These are phyloP conservation scores for Mesoclemmys tuberculata DNA, from an alignment of 2,113 vertebrate genomes.

Conservation along the genomic window DNA sequence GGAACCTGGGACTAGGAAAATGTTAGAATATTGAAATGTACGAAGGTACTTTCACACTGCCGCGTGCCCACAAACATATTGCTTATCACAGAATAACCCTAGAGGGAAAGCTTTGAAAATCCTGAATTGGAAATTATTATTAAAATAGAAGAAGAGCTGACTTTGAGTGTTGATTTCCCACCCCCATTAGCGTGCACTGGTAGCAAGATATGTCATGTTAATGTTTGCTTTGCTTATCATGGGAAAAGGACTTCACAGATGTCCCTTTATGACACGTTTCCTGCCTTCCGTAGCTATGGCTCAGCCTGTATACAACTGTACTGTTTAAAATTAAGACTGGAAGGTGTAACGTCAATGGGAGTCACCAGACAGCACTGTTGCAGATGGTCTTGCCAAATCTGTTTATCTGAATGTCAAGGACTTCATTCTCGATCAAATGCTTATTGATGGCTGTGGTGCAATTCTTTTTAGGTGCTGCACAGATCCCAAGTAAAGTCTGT, in stretches of 20 bases:
- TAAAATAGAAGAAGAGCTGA: conserved; percentile 20
- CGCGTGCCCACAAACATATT: conserved; percentile 7
- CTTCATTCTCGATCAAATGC: not conserved
- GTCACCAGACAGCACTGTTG: not conserved
- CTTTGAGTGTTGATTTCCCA: conserved; percentile 32
- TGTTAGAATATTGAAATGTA: not conserved
- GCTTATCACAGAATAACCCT: conserved; percentile 55
- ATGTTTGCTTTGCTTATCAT: not conserved
- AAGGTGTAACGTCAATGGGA: not conserved
- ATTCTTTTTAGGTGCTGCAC: not conserved
- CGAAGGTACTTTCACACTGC: not conserved
- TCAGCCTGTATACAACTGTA: not conserved
- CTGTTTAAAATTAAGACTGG: not conserved
- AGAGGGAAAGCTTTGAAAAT: conserved; percentile 58
- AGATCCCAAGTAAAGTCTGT: not conserved
- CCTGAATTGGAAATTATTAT: conserved; percentile 19
- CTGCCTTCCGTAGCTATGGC: not conserved
- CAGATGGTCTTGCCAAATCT: not conserved
- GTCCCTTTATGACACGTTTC: not conserved
- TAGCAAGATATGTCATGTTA: not conserved
- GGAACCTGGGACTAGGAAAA: conserved; percentile 1
- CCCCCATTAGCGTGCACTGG: conserved; percentile 2
- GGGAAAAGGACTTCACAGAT: not conserved
- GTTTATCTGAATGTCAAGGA: not conserved
- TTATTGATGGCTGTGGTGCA: too few relatives aligned